Conservation (phyloP, 2,797 vertebrate species). For the Acanthis flammea region DNA sequence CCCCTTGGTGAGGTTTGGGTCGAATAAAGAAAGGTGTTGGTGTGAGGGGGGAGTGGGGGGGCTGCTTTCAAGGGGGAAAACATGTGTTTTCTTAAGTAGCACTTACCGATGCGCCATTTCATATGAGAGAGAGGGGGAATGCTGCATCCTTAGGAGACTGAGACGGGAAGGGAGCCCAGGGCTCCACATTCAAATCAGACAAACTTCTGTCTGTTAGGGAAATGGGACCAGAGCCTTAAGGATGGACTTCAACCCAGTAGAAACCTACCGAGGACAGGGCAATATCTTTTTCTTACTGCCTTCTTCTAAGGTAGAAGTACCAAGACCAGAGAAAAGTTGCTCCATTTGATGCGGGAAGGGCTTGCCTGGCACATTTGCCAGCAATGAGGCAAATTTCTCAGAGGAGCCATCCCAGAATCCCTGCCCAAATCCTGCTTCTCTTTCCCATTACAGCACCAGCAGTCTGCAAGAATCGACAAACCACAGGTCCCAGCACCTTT, state of each 20-base stretch:
- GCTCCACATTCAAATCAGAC: neutral
- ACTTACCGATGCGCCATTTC: conserved; percentile 81
- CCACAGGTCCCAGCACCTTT: neutral
- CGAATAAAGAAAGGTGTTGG: conserved; percentile 85
- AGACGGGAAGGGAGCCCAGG: conserved; percentile 21
- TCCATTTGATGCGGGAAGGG: neutral
- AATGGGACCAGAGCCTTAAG: neutral
- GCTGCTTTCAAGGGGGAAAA: conserved; percentile 81
- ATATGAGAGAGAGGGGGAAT: conserved; percentile 63
- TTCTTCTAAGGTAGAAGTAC: neutral
- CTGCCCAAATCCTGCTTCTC: neutral
- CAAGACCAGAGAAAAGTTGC: neutral
- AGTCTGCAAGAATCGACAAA: neutral
- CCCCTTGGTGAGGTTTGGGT: conserved; percentile 87
- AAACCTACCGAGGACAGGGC: neutral
- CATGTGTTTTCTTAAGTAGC: conserved; percentile 84
- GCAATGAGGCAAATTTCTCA: neutral
- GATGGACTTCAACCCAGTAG: neutral
- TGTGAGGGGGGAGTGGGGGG: conserved; percentile 70
- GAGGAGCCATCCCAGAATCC: neutral
- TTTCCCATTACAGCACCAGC: neutral
- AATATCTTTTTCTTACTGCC: neutral
- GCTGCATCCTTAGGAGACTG: conserved; percentile 68
- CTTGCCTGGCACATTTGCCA: neutral
- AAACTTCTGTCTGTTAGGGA: conserved; percentile 28